Evolutionary conservation across 2,113 vertebrate species (phyloP), one percentile per base, ranked within the genome.

Genomic region (Myxocyprinus asiaticus): DNA sequence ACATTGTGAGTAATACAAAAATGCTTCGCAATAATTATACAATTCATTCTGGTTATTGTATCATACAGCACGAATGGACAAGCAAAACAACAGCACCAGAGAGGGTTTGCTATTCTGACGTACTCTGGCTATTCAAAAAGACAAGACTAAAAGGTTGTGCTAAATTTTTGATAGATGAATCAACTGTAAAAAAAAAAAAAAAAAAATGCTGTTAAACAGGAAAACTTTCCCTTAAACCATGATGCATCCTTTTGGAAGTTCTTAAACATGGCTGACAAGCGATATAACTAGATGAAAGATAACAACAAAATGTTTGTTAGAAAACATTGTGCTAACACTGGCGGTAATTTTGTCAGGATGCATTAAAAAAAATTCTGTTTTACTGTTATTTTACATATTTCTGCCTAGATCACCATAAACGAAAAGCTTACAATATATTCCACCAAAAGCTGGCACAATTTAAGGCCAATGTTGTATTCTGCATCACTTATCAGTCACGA

Each of bases 241-340:
- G 9, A 59, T 33, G 22, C 7, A 50, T 48, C 15, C 45, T 75
- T 22, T 45, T 7, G 47, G 8, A 9, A 33, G 9, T 61, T 11
- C n/a, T 50, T 17, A 81, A 58, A 73, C 63, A 66, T 68, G 78
- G 69, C 47, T 64, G 48, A 69, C 58, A 62, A 48, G 66, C 72
- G 73, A 77, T 59, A 55, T 53, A 10, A 58, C 44, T 43, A 43
- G 15, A 65, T 45, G 51, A 44, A n/a, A 6, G n/a, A 77, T 4
- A 67, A 65, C 50, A 6, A 12, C 22, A 33, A 70, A 70, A 17
- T 44, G 56, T 48, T 44, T 4, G 22, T n/a, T 51, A 5, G 12
- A 53, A 71, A 82, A 10, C 51, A 14, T 68, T 82, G 70, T 79
- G 81, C 70, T 65, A 67, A 47, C 1, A 9, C 15, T 65, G 63